Evolutionary conservation across 2,797 vertebrate species (phyloP).

Genomic region (Liasis olivaceus): DNA sequence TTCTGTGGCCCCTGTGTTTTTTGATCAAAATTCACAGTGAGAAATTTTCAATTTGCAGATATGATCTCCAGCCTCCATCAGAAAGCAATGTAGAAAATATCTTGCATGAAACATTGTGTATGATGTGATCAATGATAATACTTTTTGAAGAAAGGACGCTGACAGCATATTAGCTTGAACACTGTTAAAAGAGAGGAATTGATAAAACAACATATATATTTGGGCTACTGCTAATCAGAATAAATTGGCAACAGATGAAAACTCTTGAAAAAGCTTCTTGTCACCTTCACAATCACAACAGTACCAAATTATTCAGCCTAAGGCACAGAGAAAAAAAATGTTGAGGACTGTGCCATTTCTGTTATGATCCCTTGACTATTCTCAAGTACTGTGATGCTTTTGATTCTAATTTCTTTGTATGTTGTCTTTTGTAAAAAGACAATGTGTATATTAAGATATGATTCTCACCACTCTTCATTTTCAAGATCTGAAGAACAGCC

Average conservation of each 20-base stretch:
- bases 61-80: neutral
- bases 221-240: conserved; percentile 50
- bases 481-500: conserved; percentile 31
- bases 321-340: conserved; percentile 66
- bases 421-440: conserved; percentile 45
- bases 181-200: neutral
- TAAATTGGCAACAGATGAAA: conserved; percentile 52
- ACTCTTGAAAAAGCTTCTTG: conserved; percentile 45
- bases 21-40: neutral
- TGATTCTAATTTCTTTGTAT: conserved; percentile 62
- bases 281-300: conserved; percentile 56
- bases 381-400: conserved; percentile 67
- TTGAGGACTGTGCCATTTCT: conserved; percentile 53
- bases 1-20: neutral
- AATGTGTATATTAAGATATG: conserved; percentile 33
- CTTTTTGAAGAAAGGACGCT: no score
- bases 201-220: conserved; percentile 29
- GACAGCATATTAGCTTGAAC: no score
- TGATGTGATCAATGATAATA: neutral
- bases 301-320: conserved; percentile 64
- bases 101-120: neutral
- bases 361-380: conserved; percentile 52
- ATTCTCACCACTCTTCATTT: conserved; percentile 32
- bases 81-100: neutral
- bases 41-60: neutral